Conservation (phyloP, 2,888 invertebrate species). For the Lochmaea capreae region DNA sequence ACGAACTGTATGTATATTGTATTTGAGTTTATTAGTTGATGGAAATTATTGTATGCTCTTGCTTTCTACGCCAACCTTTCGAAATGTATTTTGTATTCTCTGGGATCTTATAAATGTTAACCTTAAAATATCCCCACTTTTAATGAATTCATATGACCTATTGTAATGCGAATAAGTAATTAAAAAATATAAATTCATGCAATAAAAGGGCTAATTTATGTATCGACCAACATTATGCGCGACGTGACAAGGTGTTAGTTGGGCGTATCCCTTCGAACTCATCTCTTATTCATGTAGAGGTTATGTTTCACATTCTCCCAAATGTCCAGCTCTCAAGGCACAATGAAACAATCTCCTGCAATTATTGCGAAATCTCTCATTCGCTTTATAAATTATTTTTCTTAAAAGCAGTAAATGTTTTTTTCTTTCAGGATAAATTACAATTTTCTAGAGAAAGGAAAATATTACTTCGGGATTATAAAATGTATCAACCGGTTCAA, state of each 20-base stretch:
- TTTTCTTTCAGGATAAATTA: conserved; percentile 9
- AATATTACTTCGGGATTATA: background rate
- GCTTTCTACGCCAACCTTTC: too few relatives aligned
- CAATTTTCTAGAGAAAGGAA: conserved; percentile 1
- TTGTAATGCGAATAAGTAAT: too few relatives aligned
- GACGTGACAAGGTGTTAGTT: background rate
- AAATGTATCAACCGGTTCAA: too few relatives aligned
- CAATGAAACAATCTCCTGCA: conserved; percentile 3
- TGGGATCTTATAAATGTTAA: too few relatives aligned
- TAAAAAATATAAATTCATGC: background rate
- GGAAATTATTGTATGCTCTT: conserved; percentile 23
- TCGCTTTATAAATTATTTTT: conserved; percentile 8
- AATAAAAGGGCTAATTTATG: background rate
- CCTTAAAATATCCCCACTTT: too few relatives aligned
- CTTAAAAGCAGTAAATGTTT: conserved; percentile 14
- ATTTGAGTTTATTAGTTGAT: conserved; percentile 13
- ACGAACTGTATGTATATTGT: conserved; percentile 5
- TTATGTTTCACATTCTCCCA: conserved; percentile 37
- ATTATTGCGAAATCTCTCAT: conserved; percentile 16
- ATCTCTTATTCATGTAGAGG: conserved; percentile 50
- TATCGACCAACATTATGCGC: background rate
- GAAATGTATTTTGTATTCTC: too few relatives aligned
- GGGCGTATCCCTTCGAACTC: conserved; percentile 32
- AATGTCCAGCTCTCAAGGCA: conserved; percentile 35
- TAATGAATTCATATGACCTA: too few relatives aligned